phyloP scores from a whole-genome alignment of 2,113 vertebrate species.

The Erinaceus europaeus region DNA sequence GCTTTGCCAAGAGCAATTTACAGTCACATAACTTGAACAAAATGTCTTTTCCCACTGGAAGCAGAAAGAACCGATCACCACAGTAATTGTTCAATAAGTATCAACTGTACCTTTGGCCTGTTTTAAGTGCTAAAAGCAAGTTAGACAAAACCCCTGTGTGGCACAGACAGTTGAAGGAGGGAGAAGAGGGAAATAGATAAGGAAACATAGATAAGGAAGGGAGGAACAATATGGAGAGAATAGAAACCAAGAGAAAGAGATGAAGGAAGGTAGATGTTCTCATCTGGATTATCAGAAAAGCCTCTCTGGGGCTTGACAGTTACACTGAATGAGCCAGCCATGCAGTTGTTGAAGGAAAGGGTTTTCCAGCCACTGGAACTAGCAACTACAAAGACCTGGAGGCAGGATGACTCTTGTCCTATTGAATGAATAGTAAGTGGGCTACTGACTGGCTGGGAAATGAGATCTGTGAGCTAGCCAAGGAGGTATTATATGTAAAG shows the following conservation, averaged over 20 bases:
- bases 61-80: no score
- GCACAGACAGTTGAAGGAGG: not conserved
- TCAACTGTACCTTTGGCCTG: not conserved
- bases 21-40: no score
- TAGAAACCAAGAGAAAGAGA: no score
- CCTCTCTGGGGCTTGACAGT: not conserved
- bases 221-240: not conserved
- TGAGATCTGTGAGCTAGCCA: not conserved
- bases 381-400: not conserved
- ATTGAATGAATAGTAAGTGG: not conserved
- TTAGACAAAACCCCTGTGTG: not conserved
- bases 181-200: not conserved
- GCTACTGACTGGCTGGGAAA: not conserved
- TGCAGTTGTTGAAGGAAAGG: accelerated
- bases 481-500: no score
- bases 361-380: not conserved
- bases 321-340: accelerated
- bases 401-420: not conserved
- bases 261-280: not conserved
- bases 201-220: accelerated
- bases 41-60: no score
- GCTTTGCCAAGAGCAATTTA: no score
- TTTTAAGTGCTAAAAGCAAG: not conserved
- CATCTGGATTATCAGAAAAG: accelerated
- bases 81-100: not conserved